Evolutionary conservation across 2,113 vertebrate species (phyloP), one percentile per base, ranked within the genome.

Genomic region (Empidonax alnorum): DNA sequence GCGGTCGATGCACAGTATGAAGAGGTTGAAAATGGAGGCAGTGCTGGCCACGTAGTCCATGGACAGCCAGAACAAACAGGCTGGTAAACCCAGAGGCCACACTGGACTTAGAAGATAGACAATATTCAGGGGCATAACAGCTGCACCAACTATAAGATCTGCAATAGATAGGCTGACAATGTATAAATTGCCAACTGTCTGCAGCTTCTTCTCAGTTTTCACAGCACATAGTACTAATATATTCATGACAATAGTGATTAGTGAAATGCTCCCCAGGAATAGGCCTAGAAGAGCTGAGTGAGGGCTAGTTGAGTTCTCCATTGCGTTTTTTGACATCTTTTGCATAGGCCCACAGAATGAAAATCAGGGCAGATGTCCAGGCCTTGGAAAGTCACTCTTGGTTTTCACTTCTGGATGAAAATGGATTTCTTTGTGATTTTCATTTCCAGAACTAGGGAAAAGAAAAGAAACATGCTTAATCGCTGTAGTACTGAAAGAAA

Each of bases 41-140:
- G 99, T 99, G 96, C 99, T 99, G 25, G 99, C 99, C 61, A 99
- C 99, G 0, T 99, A 99, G 86, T 99, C 99, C 99, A 99, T 99
- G n/a, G 99, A 99, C 18, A 99, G 97, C 99, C 99, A 99, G 93
- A 99, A 99, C 74, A 98, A 98, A 79, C 99, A 99, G 49, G 98
- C 96, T 3, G 98, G 97, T 75, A 89, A 89, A 12, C 98, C 98
- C 68, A 99, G 97, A 47, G 96, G 97, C 99, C 99, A 99, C 62
- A 31, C 58, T 9, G 96, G 71, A 83, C 93, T 98, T 65, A 99
- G 59, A 83, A 99, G 95, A 95, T 99, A 99, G 50, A 98, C 94
- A 90, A 99, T 97, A 91, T 98, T 99, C 37, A 99, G 97, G 46
- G 99, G 99, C 99, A 99, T 99, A 37, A 99, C 99, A 0, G 98